These are phyloP conservation scores for Gymnothorax javanicus DNA, from an alignment of 2,797 vertebrate genomes.

Conservation along the genomic window DNA sequence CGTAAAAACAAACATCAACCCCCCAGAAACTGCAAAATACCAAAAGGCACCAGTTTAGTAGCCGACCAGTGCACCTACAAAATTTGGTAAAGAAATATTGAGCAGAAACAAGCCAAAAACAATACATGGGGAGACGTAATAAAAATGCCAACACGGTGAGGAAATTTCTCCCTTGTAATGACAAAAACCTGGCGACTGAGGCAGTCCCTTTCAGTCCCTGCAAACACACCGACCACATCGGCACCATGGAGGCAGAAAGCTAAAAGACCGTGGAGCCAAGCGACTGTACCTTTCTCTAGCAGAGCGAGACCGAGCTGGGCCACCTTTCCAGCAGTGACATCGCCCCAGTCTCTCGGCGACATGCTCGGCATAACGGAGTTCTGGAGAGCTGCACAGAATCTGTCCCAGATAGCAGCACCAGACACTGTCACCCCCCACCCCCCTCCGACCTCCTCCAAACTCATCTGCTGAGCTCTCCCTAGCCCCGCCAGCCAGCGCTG, in stretches of 20 bases:
- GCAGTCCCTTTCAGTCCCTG: background rate
- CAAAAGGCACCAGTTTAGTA: too few species aligned
- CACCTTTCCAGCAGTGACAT: slow-evolving; percentile 69
- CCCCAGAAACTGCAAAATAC: too few species aligned
- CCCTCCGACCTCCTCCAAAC: background rate
- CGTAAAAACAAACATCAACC: too few species aligned
- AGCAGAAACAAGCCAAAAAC: background rate
- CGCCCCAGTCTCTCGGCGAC: slow-evolving; percentile 65
- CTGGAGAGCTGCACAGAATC: slow-evolving; percentile 35
- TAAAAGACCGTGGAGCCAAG: background rate
- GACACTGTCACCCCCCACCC: slow-evolving; percentile 1
- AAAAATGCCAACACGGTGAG: background rate
- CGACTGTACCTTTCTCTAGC: slow-evolving; percentile 69
- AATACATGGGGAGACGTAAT: background rate
- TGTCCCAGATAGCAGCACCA: slow-evolving; percentile 43
- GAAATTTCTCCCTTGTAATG: background rate
- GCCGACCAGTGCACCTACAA: too few species aligned
- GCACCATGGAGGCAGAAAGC: background rate
- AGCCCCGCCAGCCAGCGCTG: slow-evolving; percentile 53
- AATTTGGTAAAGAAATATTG: too few species aligned
- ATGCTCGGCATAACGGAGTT: slow-evolving; percentile 57
- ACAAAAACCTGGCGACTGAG: background rate
- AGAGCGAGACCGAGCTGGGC: slow-evolving; percentile 69
- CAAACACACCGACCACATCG: background rate
- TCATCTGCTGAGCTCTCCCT: slow-evolving; percentile 44